Evolutionary conservation across 2,888 invertebrate species (phyloP).

Genomic region (Andrena flavipes): DNA sequence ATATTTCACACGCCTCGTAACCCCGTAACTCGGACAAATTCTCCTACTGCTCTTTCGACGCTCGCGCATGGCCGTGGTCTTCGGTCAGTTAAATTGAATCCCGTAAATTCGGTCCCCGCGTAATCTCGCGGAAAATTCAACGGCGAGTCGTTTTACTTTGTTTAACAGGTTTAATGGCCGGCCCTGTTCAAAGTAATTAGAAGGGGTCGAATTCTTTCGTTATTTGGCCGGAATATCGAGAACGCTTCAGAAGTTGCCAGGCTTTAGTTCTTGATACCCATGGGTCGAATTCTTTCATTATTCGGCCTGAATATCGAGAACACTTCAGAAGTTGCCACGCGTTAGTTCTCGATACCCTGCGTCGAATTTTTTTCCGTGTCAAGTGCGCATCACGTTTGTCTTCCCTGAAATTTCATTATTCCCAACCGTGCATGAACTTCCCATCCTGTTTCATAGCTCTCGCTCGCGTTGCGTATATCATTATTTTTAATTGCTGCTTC

Average conservation of each 20-base stretch:
- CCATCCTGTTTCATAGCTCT: neutral
- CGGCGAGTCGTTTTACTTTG: constrained; percentile 26
- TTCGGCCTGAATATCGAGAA: neutral
- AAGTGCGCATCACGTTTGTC: neutral
- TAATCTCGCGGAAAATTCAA: neutral
- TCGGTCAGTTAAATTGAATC: constrained; percentile 4
- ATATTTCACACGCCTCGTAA: neutral
- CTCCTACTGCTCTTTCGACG: neutral
- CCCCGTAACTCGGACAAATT: neutral
- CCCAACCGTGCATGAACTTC: neutral
- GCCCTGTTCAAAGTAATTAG: constrained; percentile 29
- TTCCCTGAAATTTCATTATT: neutral
- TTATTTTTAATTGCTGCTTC: neutral
- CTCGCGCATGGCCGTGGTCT: neutral
- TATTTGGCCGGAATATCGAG: neutral
- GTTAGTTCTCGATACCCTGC: too few relatives aligned
- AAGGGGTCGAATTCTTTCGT: constrained; percentile 8
- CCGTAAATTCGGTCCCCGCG: neutral
- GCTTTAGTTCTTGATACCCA: neutral
- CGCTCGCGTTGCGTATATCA: neutral
- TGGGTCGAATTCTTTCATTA: constrained; percentile 1
- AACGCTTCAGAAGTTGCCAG: neutral
- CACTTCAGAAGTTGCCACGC: neutral
- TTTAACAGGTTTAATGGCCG: neutral
- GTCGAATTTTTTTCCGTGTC: neutral